A percentile compares a stretch with the other conserved stretches of the same genome.
Conservation (phyloP, 2,797 vertebrate species). For the Chelonia mydas region DNA sequence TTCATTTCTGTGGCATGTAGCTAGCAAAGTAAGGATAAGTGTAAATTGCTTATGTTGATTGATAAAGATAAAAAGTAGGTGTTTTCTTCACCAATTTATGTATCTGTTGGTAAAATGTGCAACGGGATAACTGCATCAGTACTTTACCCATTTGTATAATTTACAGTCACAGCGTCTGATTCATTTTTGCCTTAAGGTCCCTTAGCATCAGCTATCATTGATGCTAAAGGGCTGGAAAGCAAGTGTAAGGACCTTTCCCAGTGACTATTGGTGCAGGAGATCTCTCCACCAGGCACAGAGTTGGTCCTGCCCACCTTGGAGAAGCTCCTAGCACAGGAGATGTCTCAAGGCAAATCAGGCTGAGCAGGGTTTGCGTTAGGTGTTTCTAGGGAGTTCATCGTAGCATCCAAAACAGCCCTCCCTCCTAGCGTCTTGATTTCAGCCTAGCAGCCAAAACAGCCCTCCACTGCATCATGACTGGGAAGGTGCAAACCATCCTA, state of each 20-base stretch:
- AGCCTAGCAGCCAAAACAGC: background rate
- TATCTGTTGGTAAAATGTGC: background rate
- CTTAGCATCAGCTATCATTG: background rate
- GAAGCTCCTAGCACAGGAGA: background rate
- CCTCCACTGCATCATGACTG: background rate
- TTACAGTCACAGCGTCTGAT: background rate
- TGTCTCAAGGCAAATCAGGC: background rate
- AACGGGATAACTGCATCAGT: background rate
- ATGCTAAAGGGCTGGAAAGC: background rate
- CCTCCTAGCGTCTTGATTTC: no score
- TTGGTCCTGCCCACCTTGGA: background rate
- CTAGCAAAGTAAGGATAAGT: conserved; percentile 2
- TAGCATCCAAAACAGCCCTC: background rate
- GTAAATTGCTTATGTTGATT: background rate
- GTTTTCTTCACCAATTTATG: background rate
- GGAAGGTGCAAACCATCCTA: background rate
- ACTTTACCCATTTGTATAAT: background rate
- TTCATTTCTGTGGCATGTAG: background rate
- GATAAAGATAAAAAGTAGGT: background rate
- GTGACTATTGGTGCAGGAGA: background rate
- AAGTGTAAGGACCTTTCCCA: background rate
- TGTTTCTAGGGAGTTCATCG: background rate
- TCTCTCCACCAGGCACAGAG: background rate
- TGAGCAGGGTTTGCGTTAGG: background rate
- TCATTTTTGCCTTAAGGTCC: background rate